Evolutionary conservation across 2,888 invertebrate genomes (phyloP), one percentile per base, ranked within the genome.

Genomic region (Ophraella communa): DNA sequence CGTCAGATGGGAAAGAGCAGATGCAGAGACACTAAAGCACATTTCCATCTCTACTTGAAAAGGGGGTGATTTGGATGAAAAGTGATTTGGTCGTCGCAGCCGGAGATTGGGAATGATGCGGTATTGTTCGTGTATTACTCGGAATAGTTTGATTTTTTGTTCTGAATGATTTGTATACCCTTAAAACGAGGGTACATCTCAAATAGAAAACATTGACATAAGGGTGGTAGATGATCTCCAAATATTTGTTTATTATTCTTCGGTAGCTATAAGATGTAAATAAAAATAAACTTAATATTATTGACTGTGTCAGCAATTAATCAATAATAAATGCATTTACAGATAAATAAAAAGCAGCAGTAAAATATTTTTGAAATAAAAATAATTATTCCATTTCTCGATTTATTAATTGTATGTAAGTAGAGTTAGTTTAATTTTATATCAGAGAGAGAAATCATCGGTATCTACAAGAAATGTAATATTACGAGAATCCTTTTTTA

Each of bases 21-120:
- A 35, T n/a, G n/a, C 4, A 47, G 8, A 14, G 21, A 24, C 14
- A 14, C 49, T 14, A 49, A 11, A 23, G 1, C 1, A 27, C 21
- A 21, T 10, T 1, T 11, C 57, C 57, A 57, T 21, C 57, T 57
- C 35, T 60, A 56, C 27, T 27, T 39, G 62, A 64, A 55, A 64
- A 60, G 67, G 66, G 70, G 68, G 65, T 61, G 69, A 65, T 64
- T 66, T 67, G 66, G 69, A 66, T 56, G 66, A 70, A 69, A 69
- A 71, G 68, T 71, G 72, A 72, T 72, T 72, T 65, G 62, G 66
- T 65, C 23, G 30, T 30, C 24, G 39, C 17, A 39, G 65, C 65
- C 64, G 67, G 64, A 59, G 64, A 54, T 67, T 60, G 58, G 56
- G 60, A 56, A 67, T 65, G 59, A 66, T 63, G 64, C 35, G 59